phyloP scores from a whole-genome alignment of 2,113 vertebrate genomes.

The Pomatorhinus ruficollis region DNA sequence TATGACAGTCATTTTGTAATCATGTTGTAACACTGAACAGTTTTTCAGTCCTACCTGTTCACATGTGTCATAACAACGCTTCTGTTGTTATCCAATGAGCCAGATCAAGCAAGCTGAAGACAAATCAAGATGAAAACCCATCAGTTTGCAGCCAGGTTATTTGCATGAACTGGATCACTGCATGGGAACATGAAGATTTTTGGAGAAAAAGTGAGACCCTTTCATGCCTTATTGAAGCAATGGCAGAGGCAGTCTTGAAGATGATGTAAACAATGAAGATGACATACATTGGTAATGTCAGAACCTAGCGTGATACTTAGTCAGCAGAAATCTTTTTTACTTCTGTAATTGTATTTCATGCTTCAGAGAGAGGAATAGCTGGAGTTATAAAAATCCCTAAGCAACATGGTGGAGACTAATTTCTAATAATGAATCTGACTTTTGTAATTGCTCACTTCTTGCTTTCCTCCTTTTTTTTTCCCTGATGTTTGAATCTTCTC shows the following conservation, averaged over 20 bases:
- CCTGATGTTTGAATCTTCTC: background rate
- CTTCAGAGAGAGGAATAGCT: background rate
- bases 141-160: background rate
- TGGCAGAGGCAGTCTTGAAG: background rate
- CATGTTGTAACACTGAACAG: rapidly evolving
- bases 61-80: background rate
- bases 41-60: background rate
- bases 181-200: background rate
- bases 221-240: background rate
- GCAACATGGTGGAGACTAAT: background rate
- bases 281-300: background rate
- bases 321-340: background rate
- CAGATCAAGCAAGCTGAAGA: background rate
- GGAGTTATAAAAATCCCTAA: background rate
- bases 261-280: background rate
- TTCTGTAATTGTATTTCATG: background rate
- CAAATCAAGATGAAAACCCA: background rate
- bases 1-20: background rate
- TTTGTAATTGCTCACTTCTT: background rate
- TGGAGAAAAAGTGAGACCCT: background rate
- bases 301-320: background rate
- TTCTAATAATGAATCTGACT: background rate
- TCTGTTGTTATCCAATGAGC: background rate
- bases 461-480: background rate
- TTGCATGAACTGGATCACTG: background rate